Conservation (phyloP, 2,888 invertebrate genomes). For the Acronicta psi region DNA sequence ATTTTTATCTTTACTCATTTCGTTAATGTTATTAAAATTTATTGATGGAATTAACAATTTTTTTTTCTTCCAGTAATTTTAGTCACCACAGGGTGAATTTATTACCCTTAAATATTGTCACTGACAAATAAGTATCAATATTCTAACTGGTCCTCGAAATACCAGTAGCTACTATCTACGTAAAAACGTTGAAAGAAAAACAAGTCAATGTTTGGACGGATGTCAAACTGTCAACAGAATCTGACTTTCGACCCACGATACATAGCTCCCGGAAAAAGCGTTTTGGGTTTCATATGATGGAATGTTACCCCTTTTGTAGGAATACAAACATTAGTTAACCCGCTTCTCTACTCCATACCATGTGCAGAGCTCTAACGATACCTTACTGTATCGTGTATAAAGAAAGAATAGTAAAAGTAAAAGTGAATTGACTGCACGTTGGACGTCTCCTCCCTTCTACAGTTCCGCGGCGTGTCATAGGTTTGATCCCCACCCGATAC, state of each 20-base stretch:
- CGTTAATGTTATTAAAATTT: no score
- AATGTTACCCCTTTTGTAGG: constrained; percentile 74
- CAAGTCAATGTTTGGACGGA: constrained; percentile 76
- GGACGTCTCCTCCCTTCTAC: no score
- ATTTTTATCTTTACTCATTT: no score
- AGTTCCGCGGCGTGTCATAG: no score
- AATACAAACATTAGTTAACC: constrained; percentile 73
- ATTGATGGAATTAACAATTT: no score
- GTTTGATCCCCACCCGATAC: no score
- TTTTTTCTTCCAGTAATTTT: not conserved
- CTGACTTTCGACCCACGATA: constrained; percentile 76
- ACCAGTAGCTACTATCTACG: constrained; percentile 73
- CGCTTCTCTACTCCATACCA: constrained; percentile 64
- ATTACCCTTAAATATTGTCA: constrained; percentile 1
- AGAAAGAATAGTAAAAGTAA: no score
- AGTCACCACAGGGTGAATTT: not conserved
- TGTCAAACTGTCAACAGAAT: constrained; percentile 85
- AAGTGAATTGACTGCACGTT: no score
- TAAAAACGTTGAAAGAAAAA: constrained; percentile 68
- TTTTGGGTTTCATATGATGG: constrained; percentile 74
- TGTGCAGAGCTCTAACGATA: not conserved
- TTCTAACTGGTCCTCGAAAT: constrained; percentile 49
- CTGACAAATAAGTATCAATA: constrained; percentile 32
- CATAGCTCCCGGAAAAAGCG: constrained; percentile 76
- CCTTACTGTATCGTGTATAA: not conserved